phyloP scores from a whole-genome alignment of 2,888 invertebrate genomes.

The Pseudoips prasinana region DNA sequence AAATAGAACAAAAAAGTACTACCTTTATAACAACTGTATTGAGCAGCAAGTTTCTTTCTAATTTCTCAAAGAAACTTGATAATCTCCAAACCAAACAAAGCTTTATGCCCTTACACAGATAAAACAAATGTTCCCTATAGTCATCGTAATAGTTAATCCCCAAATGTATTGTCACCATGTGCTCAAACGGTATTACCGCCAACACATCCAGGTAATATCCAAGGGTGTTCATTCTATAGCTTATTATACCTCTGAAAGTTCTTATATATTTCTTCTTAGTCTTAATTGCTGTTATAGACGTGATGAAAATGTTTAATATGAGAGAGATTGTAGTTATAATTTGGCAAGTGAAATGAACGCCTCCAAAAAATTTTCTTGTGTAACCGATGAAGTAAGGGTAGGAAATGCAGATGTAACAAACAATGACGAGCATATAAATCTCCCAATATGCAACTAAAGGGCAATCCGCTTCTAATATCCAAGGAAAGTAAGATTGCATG shows the following conservation, averaged over 20 bases:
- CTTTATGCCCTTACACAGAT: constrained; percentile 76
- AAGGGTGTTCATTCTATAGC: constrained; percentile 66
- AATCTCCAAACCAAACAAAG: constrained; percentile 76
- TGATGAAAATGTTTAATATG: constrained; percentile 64
- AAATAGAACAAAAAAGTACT: constrained; percentile 1
- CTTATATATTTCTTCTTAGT: constrained; percentile 65
- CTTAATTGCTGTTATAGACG: constrained; percentile 70
- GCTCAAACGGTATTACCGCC: constrained; percentile 74
- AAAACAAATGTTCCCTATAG: constrained; percentile 67
- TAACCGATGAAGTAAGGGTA: constrained; percentile 78
- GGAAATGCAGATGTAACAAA: constrained; percentile 62
- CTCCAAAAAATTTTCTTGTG: constrained; percentile 57
- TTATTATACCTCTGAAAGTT: constrained; percentile 57
- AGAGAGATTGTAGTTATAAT: constrained; percentile 63
- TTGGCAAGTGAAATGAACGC: constrained; percentile 59
- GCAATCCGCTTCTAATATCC: constrained; percentile 72
- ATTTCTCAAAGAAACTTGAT: constrained; percentile 66
- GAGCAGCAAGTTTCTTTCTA: constrained; percentile 63
- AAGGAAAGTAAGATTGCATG: constrained; percentile 62
- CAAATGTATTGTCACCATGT: constrained; percentile 65
- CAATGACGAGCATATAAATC: constrained; percentile 61
- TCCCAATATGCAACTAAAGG: constrained; percentile 74
- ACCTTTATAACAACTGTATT: constrained; percentile 69
- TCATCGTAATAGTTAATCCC: constrained; percentile 56
- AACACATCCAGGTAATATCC: constrained; percentile 77